Evolutionary conservation across 2,797 vertebrate species (phyloP).

Genomic region (Picus viridis): DNA sequence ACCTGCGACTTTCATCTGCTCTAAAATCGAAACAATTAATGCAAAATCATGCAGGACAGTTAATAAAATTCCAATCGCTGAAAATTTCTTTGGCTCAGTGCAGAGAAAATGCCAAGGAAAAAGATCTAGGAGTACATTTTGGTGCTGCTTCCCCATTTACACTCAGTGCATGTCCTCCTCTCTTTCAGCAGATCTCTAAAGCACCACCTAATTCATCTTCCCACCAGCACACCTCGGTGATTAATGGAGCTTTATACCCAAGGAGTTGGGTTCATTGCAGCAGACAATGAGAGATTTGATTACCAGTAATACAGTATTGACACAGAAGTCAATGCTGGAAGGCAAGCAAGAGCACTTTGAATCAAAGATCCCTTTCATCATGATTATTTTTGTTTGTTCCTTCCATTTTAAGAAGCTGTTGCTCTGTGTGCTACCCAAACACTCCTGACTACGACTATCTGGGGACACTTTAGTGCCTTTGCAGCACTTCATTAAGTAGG

Average conservation of each 20-base stretch:
- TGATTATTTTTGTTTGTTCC: slow-evolving; percentile 4
- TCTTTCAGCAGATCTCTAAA: slow-evolving; percentile 1
- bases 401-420: slow-evolving; percentile 13
- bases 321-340: slow-evolving; percentile 38
- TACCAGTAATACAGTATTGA: neutral
- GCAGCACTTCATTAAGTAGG: neutral
- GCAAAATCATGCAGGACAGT: neutral
- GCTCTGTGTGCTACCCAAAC: neutral
- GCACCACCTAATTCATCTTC: slow-evolving; percentile 37
- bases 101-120: neutral
- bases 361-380: slow-evolving; percentile 12
- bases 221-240: slow-evolving; percentile 23
- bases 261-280: slow-evolving; percentile 37
- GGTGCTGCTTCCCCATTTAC: neutral
- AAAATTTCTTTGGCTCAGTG: neutral
- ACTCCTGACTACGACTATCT: neutral
- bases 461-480: neutral
- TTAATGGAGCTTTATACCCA: slow-evolving; percentile 1
- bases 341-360: neutral
- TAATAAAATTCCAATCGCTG: neutral
- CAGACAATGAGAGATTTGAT: slow-evolving; percentile 51
- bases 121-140: neutral
- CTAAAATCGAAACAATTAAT: neutral
- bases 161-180: neutral
- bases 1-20: neutral